Conservation (phyloP, 1,140 invertebrate genomes). For the Drosophila simulans region DNA sequence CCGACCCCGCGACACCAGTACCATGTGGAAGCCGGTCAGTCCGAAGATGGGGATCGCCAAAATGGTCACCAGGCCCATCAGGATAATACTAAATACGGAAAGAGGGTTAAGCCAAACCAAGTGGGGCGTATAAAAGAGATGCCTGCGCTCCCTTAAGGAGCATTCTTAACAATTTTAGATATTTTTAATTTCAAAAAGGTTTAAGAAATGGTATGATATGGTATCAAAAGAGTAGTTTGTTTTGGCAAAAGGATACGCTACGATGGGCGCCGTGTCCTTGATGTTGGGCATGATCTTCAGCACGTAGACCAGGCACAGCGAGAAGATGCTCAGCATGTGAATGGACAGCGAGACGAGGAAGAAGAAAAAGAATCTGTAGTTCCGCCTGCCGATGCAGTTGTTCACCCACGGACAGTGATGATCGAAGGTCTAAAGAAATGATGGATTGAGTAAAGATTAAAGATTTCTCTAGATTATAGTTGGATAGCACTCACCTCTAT, state of each 20-base stretch:
- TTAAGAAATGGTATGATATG: no score
- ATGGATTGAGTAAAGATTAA: slow-evolving; percentile 16
- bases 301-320: slow-evolving; percentile 95
- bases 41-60: slow-evolving; percentile 98
- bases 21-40: slow-evolving; percentile 98
- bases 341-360: slow-evolving; percentile 98
- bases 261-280: slow-evolving; percentile 92
- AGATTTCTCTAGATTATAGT: not conserved
- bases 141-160: not conserved
- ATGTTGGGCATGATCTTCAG: slow-evolving; percentile 93
- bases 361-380: slow-evolving; percentile 99
- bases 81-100: slow-evolving; percentile 89
- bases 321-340: slow-evolving; percentile 99
- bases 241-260: slow-evolving; percentile 89
- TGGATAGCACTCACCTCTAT: slow-evolving; percentile 92
- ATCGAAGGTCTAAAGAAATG: slow-evolving; percentile 95
- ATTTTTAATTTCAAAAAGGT: not conserved
- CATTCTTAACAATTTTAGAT: no score
- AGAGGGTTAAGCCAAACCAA: slow-evolving; percentile 85
- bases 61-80: slow-evolving; percentile 96
- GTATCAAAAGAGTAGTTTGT: not conserved
- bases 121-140: not conserved
- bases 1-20: slow-evolving; percentile 97
- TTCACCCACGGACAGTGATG: slow-evolving; percentile 99
- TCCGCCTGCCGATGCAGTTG: slow-evolving; percentile 99